A percentile compares a stretch with the other conserved stretches of the same genome.
phyloP scores from a whole-genome alignment of 2,797 vertebrate species.

The Lerista edwardsae region DNA sequence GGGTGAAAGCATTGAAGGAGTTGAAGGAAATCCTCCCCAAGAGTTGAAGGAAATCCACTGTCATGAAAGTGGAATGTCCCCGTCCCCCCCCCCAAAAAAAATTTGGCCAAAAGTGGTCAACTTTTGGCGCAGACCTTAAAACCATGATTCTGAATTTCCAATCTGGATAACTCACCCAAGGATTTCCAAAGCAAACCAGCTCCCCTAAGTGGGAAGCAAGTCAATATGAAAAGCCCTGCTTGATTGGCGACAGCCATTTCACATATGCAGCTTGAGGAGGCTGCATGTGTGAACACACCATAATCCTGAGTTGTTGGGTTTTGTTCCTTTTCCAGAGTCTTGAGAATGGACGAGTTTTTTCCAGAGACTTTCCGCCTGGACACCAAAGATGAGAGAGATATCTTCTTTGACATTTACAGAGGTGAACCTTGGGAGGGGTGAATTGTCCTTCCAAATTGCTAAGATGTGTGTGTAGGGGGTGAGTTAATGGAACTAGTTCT shows the following conservation, averaged over 20 bases:
- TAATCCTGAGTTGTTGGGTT: background rate
- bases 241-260: background rate
- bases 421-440: slow-evolving; percentile 71
- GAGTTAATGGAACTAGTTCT: no score
- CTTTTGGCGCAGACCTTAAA: no score
- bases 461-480: no score
- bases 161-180: background rate
- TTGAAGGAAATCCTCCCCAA: background rate
- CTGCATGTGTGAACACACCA: background rate
- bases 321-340: slow-evolving; percentile 67
- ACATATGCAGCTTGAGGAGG: background rate
- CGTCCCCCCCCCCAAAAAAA: no score
- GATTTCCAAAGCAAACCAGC: background rate
- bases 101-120: no score
- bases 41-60: no score
- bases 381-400: slow-evolving; percentile 81
- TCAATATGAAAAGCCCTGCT: background rate
- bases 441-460: no score
- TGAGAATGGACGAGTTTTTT: slow-evolving; percentile 89
- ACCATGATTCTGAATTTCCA: background rate
- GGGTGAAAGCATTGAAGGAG: no score
- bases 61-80: no score
- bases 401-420: slow-evolving; percentile 82
- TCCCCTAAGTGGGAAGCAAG: background rate
- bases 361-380: slow-evolving; percentile 88